Evolutionary conservation across 2,113 vertebrate genomes (phyloP).

Genomic region (Aleadryas rufinucha): DNA sequence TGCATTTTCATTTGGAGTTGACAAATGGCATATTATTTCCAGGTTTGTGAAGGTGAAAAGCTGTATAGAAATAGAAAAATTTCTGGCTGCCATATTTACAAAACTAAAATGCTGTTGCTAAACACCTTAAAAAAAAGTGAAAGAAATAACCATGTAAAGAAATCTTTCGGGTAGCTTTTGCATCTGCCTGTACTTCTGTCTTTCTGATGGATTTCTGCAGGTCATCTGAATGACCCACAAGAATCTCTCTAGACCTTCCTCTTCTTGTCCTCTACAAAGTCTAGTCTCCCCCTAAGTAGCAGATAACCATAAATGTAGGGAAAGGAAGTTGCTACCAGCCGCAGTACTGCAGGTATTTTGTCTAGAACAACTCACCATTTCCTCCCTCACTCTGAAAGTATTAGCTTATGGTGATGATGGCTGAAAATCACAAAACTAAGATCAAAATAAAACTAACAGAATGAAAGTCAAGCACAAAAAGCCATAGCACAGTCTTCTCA

Average conservation of each 20-base stretch:
- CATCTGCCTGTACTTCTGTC: background rate
- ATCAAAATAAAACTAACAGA: background rate
- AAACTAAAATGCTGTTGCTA: background rate
- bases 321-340: background rate
- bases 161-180: background rate
- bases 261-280: background rate
- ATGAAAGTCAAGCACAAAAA: background rate
- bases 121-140: background rate
- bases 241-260: background rate
- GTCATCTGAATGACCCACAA: background rate
- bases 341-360: background rate
- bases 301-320: background rate
- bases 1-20: background rate
- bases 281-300: background rate
- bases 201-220: background rate
- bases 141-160: background rate
- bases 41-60: background rate
- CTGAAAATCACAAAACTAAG: background rate
- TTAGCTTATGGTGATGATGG: background rate
- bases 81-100: background rate
- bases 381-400: background rate
- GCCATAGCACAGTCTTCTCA: background rate
- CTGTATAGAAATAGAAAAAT: background rate
- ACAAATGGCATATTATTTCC: background rate
- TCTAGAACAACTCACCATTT: background rate